Conservation (phyloP, 2,888 invertebrate species). For the Andrena camellia region DNA sequence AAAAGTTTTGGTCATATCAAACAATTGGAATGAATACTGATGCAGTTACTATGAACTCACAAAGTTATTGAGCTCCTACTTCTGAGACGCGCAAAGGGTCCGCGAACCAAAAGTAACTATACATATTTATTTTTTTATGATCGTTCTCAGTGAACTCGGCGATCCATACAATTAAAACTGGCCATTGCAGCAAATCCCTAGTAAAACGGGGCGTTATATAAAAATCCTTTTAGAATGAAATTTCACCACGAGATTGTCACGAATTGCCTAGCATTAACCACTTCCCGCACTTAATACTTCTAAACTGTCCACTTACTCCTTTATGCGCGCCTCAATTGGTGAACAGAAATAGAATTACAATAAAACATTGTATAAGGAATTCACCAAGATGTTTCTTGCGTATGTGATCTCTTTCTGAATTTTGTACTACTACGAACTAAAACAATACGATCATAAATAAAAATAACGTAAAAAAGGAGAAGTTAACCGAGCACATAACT, state of each 20-base stretch:
- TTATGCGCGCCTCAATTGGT: constrained; percentile 23
- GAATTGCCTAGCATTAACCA: constrained; percentile 23
- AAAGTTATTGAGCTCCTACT: constrained; percentile 68
- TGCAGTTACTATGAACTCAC: constrained; percentile 74
- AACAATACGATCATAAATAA: constrained; percentile 54
- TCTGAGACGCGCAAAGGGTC: constrained; percentile 44
- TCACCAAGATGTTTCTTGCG: constrained; percentile 22
- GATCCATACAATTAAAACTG: not conserved
- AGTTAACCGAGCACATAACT: constrained; percentile 49
- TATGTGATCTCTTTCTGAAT: constrained; percentile 17
- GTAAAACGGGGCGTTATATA: not conserved
- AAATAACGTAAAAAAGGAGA: constrained; percentile 38
- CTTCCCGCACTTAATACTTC: constrained; percentile 5
- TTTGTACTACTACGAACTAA: constrained; percentile 39
- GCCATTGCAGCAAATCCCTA: constrained; percentile 1
- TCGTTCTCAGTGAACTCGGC: not conserved
- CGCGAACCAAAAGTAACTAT: constrained; percentile 19
- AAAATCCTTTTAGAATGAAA: not conserved
- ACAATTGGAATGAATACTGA: constrained; percentile 82
- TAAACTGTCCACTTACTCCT: not conserved
- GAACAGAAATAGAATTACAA: constrained; percentile 34
- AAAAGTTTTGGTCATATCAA: constrained; percentile 70
- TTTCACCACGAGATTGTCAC: constrained; percentile 40
- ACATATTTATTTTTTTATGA: not conserved
- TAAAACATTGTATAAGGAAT: constrained; percentile 34